Evolutionary conservation across 1,140 invertebrate genomes (phyloP), one percentile per base, ranked within the genome.

Genomic region (Tetramorium alpestre): DNA sequence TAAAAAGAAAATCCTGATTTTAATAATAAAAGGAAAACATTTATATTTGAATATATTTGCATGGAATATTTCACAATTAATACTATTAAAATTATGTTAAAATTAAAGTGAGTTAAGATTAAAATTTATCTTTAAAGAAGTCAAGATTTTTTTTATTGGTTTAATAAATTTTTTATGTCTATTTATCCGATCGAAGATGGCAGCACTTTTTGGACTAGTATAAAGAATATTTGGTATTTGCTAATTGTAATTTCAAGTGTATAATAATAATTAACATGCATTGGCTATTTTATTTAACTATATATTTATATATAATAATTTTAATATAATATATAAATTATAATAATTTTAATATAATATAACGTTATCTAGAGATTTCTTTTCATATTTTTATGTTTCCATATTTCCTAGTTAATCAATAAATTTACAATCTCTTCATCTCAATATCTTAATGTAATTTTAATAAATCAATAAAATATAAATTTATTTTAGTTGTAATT

Each of bases 391-490:
- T 33, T 33, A 33, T 33, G 33, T 33, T 33, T 33, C 33, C 33
- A 33, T 33, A 33, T 33, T 33, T 33, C 3, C 33, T 3, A 33
- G 3, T 33, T 33, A 33, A 33, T 33, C 33, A 33, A 33, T 33
- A 33, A 33, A 33, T 33, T 33, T 33, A 33, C 3, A 33, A 33
- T 33, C 33, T 33, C 33, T 33, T 33, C 3, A 33, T 33, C 13
- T 67, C 3, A 33, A 78, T 6, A 33, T 49, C 8, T 78, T 22
- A 51, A 47, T n/a, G 13, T 33, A 33, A 33, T 4, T 33, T 33
- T n/a, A 67, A 80, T 44, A 13, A 67, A 41, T 16, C 41, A 54
- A 80, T 65, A 54, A 25, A 41, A 44, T 56, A n/a, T 69, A 69
- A 41, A 56, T 51, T 67, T 25, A 47, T 69, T 69, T 69, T 69